Evolutionary conservation across 2,888 invertebrate genomes (phyloP).

Genomic region (Xylophagus ater): DNA sequence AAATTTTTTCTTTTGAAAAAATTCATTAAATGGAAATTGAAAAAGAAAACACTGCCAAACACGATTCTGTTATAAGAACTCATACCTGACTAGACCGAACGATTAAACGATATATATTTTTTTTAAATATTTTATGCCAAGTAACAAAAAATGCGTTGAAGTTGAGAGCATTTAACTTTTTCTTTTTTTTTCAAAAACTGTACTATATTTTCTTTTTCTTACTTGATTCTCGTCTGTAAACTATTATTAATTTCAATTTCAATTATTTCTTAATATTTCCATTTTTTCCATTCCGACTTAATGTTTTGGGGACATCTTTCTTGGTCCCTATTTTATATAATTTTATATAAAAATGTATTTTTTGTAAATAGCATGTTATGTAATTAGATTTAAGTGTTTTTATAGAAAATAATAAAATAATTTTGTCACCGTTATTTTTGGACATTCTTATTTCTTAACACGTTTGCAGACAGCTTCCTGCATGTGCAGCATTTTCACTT

Average conservation of each 20-base stretch:
- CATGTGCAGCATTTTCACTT: too few relatives aligned
- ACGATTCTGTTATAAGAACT: too few relatives aligned
- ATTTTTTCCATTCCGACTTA: neutral
- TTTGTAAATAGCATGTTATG: slow-evolving; percentile 27
- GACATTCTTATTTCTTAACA: too few relatives aligned
- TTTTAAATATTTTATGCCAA: slow-evolving; percentile 15
- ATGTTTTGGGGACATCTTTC: slow-evolving; percentile 2
- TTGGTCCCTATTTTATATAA: too few relatives aligned
- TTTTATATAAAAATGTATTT: slow-evolving; percentile 29
- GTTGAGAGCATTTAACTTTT: too few relatives aligned
- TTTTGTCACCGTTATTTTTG: slow-evolving; percentile 41
- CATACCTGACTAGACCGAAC: too few relatives aligned
- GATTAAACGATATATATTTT: too few relatives aligned
- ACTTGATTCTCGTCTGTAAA: neutral
- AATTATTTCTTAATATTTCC: neutral
- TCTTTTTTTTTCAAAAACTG: too few relatives aligned
- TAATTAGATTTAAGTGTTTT: slow-evolving; percentile 20
- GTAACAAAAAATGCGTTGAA: slow-evolving; percentile 14
- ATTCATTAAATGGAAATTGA: slow-evolving; percentile 11
- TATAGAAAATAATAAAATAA: slow-evolving; percentile 34
- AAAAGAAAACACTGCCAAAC: slow-evolving; percentile 15
- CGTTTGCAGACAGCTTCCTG: too few relatives aligned
- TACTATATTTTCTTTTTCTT: neutral
- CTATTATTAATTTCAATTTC: neutral
- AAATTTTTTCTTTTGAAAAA: too few relatives aligned